Conservation (phyloP, 1,140 invertebrate species). For the Rhagoletis zephyria region DNA sequence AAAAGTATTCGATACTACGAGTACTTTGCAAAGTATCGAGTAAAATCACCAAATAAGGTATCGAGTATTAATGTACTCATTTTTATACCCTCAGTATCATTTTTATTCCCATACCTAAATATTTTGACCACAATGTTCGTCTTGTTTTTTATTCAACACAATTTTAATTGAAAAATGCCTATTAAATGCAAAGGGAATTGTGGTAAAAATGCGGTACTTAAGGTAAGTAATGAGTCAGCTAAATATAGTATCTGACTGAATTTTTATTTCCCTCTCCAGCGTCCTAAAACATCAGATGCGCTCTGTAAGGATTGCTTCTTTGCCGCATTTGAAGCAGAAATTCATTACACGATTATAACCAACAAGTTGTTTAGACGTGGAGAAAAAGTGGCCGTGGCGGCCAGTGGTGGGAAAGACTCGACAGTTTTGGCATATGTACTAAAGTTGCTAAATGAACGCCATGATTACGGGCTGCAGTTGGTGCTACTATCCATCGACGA, state of each 20-base stretch:
- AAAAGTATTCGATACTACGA: too few relatives aligned
- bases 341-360: slow-evolving; percentile 93
- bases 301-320: slow-evolving; percentile 97
- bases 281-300: slow-evolving; percentile 91
- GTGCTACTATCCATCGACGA: slow-evolving; percentile 97
- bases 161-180: slow-evolving; percentile 74
- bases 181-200: slow-evolving; percentile 80
- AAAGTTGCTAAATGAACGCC: slow-evolving; percentile 91
- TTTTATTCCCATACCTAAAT: too few relatives aligned
- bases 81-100: too few relatives aligned
- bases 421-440: slow-evolving; percentile 89
- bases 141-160: too few relatives aligned
- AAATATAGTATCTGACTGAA: background rate
- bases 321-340: slow-evolving; percentile 94
- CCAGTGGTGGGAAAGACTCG: slow-evolving; percentile 99
- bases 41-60: too few relatives aligned
- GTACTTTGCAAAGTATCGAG: too few relatives aligned
- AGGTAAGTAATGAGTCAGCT: slow-evolving; percentile 77
- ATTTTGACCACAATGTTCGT: too few relatives aligned
- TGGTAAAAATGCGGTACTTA: slow-evolving; percentile 81
- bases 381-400: slow-evolving; percentile 93
- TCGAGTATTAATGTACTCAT: too few relatives aligned
- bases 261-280: slow-evolving; percentile 73
- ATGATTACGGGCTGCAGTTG: slow-evolving; percentile 93
- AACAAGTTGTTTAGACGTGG: slow-evolving; percentile 89